Evolutionary conservation across 30 jellyfish, hydroid and myxozoan species (phyloP), one percentile per base, ranked within the genome.

Genomic region (Aurelia sp.): DNA sequence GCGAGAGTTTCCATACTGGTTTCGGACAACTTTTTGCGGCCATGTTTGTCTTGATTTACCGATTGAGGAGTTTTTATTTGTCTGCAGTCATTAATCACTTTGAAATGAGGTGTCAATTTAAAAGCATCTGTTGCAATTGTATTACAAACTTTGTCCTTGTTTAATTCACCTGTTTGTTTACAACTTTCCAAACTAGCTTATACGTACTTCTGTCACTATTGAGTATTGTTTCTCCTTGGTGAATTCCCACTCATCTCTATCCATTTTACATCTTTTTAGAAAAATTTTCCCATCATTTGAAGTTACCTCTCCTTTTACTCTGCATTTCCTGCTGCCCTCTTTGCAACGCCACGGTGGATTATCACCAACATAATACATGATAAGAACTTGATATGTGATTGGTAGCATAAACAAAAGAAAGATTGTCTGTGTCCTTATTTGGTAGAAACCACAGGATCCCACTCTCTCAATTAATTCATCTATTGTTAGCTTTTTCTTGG

Each of bases 281-380:
- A 73, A 91, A 44, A 13, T 15, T 33, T 47, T 72, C 9, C 89
- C 80, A n/a, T 75, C 82, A 31, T 90, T 71, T 31, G 93, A 67
- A 8, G 91, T 66, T n/a, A 90, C 57, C 3, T 19, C 60, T 8
- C 85, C 85, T 61, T 52, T 21, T 15, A 31, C 24, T 1, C 21
- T 58, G 53, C 97, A 90, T 9, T 21, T 38, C 41, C 62, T 58
- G 88, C 94, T 90, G 71, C 86, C 92, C 13, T 74, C 63, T 58
- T 47, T 80, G 67, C 98, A 91, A 8, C 48, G 82, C 98, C 98
- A 91, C 9, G 98, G 94, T 1, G 96, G 98, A 60, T 91, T 76
- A 50, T 85, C 89, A 10, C 84, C 96, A 47, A 66, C 98, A 63
- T 85, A 91, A 63, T 91, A 91, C 96, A 81, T 72, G 4, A 86